Evolutionary conservation across 2,113 vertebrate genomes (phyloP).

Genomic region (Zosterops hypoxanthus): DNA sequence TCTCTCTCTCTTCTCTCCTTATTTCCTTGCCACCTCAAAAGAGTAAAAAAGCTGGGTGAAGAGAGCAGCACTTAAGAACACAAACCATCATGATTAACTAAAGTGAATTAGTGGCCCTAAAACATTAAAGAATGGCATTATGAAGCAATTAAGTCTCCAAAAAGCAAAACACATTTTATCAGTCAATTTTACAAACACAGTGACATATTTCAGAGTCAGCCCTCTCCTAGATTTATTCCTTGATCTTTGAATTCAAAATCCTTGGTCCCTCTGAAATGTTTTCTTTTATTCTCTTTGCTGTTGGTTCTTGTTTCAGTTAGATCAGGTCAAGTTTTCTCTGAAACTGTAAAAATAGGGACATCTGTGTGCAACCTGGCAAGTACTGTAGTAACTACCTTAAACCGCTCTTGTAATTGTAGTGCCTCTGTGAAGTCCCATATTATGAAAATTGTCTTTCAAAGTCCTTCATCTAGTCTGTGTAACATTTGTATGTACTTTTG

Average conservation of each 20-base stretch:
- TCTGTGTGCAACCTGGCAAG: background rate
- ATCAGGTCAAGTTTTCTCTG: background rate
- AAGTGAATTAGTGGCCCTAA: background rate
- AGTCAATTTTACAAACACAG: background rate
- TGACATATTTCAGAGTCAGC: background rate
- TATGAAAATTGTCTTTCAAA: constrained; percentile 11
- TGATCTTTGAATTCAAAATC: background rate
- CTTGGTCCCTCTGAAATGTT: background rate
- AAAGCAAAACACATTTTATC: background rate
- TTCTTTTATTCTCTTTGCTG: background rate
- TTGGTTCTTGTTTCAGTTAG: background rate
- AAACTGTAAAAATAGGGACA: background rate
- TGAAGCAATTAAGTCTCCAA: background rate
- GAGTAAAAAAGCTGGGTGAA: background rate
- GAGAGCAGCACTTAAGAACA: background rate
- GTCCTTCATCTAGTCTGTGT: background rate
- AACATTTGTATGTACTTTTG: background rate
- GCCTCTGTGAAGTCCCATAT: background rate
- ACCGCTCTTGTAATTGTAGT: background rate
- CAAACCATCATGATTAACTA: background rate
- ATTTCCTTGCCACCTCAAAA: background rate
- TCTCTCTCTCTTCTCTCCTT: background rate
- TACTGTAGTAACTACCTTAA: background rate
- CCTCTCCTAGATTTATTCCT: background rate
- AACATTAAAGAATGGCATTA: background rate